Evolutionary conservation across 2,113 vertebrate genomes (phyloP).

Genomic region (Mionectes macconnelli): DNA sequence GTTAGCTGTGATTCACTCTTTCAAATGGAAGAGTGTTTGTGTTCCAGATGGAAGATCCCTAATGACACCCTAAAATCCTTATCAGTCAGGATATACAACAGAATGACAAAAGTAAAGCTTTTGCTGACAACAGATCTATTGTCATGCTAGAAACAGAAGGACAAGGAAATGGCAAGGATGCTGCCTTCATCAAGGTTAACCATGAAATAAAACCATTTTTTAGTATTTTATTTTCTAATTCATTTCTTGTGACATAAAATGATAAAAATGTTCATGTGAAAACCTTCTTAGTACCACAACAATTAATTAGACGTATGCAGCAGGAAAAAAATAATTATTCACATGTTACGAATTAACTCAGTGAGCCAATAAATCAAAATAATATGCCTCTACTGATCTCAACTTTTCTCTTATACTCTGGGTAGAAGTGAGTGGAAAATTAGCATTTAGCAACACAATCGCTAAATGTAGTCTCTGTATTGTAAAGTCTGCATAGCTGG

Average conservation of each 20-base stretch:
- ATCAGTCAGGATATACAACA: background rate
- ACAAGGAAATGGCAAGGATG: background rate
- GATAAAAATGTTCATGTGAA: background rate
- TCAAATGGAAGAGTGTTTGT: background rate
- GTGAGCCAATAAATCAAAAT: background rate
- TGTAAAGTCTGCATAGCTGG: background rate
- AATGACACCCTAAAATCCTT: background rate
- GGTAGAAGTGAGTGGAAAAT: background rate
- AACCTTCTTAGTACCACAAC: background rate
- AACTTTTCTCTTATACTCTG: background rate
- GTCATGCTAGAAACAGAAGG: background rate
- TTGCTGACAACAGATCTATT: background rate
- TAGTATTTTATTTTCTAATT: conserved; percentile 27
- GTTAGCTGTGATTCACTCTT: background rate
- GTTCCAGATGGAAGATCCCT: background rate
- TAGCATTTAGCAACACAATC: background rate
- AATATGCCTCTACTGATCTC: background rate
- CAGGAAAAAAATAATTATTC: background rate
- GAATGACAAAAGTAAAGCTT: background rate
- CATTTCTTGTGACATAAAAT: background rate
- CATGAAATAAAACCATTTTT: background rate
- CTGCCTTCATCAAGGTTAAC: background rate
- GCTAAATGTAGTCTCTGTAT: background rate
- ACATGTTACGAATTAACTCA: conserved; percentile 1
- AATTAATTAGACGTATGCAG: conserved; percentile 8